A percentile compares a stretch with the other conserved stretches of the same genome.
Conservation (phyloP, 2,888 invertebrate species). For the Drosophila vallismaia region DNA sequence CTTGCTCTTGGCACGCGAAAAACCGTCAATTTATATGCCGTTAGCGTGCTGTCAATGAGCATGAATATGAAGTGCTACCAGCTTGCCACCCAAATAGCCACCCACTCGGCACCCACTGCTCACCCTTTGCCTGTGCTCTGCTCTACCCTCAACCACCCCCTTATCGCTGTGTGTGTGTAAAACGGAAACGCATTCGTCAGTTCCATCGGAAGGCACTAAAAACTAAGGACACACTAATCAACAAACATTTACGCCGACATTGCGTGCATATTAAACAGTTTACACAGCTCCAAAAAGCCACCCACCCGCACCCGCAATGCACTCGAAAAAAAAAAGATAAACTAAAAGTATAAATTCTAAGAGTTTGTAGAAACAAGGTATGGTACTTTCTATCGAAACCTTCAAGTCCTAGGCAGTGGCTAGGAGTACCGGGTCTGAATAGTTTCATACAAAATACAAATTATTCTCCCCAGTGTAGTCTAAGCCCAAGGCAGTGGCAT, state of each 20-base stretch:
- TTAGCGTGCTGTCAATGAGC: constrained; percentile 80
- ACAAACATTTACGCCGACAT: constrained; percentile 79
- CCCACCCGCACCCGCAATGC: not conserved
- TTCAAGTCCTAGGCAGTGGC: too few relatives aligned
- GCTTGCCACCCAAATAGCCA: not conserved
- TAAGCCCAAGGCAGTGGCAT: constrained; percentile 47
- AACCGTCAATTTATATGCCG: constrained; percentile 79
- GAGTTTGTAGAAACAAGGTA: too few relatives aligned
- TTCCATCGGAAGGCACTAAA: constrained; percentile 59
- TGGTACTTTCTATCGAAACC: too few relatives aligned
- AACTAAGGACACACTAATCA: constrained; percentile 74
- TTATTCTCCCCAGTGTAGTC: not conserved
- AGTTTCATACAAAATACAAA: too few relatives aligned
- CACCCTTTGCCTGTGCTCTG: not conserved
- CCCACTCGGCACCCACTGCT: not conserved
- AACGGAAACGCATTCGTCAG: constrained; percentile 52
- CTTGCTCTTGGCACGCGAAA: constrained; percentile 45
- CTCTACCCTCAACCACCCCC: not conserved
- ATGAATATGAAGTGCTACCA: constrained; percentile 69
- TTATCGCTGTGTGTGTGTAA: constrained; percentile 12
- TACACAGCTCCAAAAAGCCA: constrained; percentile 22
- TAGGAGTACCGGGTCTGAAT: too few relatives aligned
- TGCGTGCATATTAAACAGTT: constrained; percentile 78
- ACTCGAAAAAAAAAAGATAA: too few relatives aligned
- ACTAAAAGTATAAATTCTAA: too few relatives aligned